Evolutionary conservation across 2,888 invertebrate genomes (phyloP).

Genomic region (Malthinus seriepunctatus): DNA sequence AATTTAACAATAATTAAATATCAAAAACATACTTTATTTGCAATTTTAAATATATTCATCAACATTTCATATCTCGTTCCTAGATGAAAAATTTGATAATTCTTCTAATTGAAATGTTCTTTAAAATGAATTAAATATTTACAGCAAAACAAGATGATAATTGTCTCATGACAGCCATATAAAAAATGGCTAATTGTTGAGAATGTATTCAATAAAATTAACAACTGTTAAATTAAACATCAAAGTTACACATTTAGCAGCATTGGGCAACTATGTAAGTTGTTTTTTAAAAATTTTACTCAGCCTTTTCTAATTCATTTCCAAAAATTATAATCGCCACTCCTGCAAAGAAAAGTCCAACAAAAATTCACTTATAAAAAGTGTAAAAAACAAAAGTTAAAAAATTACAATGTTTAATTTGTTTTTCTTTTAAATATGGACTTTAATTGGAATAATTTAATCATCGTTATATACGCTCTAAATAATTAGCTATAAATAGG

Average conservation of each 20-base stretch:
- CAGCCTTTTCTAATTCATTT: too few relatives aligned
- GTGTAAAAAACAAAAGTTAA: constrained; percentile 17
- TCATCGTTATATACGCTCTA: constrained; percentile 26
- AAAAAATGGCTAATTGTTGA: too few relatives aligned
- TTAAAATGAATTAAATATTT: constrained; percentile 13
- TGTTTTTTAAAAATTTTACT: too few relatives aligned
- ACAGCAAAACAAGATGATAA: constrained; percentile 11
- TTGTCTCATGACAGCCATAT: too few relatives aligned
- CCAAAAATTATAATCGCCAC: too few relatives aligned
- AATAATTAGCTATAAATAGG: constrained; percentile 29
- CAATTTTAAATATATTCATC: constrained; percentile 21
- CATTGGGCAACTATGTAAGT: too few relatives aligned
- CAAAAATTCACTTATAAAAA: background rate
- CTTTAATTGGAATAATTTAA: constrained; percentile 33
- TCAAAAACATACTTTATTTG: constrained; percentile 28
- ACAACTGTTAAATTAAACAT: too few relatives aligned
- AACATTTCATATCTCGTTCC: constrained; percentile 13
- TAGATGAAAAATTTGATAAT: constrained; percentile 13
- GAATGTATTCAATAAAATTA: too few relatives aligned
- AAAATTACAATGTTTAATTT: constrained; percentile 19
- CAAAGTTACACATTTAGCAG: too few relatives aligned
- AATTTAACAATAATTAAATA: constrained; percentile 3
- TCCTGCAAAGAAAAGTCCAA: background rate
- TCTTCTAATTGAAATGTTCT: constrained; percentile 9
- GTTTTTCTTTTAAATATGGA: constrained; percentile 16